Evolutionary conservation across 2,888 invertebrate genomes (phyloP).

Genomic region (Diarsia rubi): DNA sequence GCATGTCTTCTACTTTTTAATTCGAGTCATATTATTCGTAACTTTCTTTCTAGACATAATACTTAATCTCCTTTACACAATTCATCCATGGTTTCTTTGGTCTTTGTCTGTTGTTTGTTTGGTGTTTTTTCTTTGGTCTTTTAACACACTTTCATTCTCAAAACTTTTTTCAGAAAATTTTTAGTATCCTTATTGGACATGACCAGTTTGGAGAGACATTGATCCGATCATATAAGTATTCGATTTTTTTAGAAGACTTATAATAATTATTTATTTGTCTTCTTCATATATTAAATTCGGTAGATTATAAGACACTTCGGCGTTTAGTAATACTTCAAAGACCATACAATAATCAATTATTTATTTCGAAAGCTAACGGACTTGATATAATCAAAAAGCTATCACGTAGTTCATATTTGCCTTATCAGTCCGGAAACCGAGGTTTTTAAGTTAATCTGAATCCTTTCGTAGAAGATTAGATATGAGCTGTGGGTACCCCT

Average conservation of each 20-base stretch:
- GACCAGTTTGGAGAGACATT: not conserved
- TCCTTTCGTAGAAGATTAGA: constrained; percentile 38
- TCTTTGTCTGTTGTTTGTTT: not conserved
- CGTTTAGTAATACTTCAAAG: not conserved
- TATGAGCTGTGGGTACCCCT: not conserved
- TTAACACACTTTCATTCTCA: not conserved
- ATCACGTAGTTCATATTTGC: not conserved
- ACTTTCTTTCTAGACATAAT: not conserved
- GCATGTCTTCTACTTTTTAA: not conserved
- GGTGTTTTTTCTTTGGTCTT: too few species aligned
- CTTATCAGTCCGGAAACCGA: constrained; percentile 40
- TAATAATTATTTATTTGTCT: too few species aligned
- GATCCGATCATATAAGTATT: not conserved
- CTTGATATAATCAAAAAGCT: not conserved
- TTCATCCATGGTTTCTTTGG: not conserved
- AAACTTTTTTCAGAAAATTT: not conserved
- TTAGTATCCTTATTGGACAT: not conserved
- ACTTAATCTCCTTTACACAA: not conserved
- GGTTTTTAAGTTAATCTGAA: constrained; percentile 23
- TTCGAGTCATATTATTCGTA: not conserved
- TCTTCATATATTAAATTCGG: too few species aligned
- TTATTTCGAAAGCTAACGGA: not conserved
- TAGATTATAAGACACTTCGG: too few species aligned
- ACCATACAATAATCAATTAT: constrained; percentile 2
- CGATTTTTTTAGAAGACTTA: too few species aligned